Percentiles rank a stretch among this genome's conserved stretches.
phyloP scores from a whole-genome alignment of 1,140 invertebrate species.

The Tetramorium alpestre region DNA sequence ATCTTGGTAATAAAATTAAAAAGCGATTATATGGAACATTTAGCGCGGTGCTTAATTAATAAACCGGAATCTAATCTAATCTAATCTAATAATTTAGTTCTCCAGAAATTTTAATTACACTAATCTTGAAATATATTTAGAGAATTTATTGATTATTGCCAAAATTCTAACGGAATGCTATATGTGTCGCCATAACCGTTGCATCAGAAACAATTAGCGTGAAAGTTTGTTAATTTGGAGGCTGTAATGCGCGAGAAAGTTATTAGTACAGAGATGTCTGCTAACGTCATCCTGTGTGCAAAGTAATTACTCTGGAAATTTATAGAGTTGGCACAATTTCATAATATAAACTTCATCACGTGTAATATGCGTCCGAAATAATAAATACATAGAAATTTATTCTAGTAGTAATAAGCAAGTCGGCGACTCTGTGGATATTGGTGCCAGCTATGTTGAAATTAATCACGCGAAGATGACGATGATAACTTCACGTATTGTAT shows the following conservation, averaged over 20 bases:
- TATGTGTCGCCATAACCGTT: constrained; percentile 14
- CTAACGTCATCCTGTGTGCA: constrained; percentile 34
- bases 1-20: not conserved
- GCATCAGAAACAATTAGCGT: constrained; percentile 56
- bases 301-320: constrained; percentile 56
- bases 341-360: constrained; percentile 42
- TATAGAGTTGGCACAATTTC: constrained; percentile 48
- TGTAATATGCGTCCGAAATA: constrained; percentile 16
- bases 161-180: constrained; percentile 8
- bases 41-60: not conserved
- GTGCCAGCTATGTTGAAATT: constrained; percentile 1
- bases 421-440: not conserved
- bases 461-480: not conserved
- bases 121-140: constrained; percentile 28
- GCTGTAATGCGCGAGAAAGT: constrained; percentile 43
- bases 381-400: constrained; percentile 53
- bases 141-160: not conserved
- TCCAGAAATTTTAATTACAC: not conserved
- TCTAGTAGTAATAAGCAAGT: not conserved
- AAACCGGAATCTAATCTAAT: too few species aligned
- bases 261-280: constrained; percentile 54
- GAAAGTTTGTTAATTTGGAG: constrained; percentile 56
- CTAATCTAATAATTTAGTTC: not conserved
- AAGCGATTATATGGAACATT: not conserved
- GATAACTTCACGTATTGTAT: not conserved